Conservation (phyloP, 2,888 invertebrate species). For the Cheilosia vernalis region DNA sequence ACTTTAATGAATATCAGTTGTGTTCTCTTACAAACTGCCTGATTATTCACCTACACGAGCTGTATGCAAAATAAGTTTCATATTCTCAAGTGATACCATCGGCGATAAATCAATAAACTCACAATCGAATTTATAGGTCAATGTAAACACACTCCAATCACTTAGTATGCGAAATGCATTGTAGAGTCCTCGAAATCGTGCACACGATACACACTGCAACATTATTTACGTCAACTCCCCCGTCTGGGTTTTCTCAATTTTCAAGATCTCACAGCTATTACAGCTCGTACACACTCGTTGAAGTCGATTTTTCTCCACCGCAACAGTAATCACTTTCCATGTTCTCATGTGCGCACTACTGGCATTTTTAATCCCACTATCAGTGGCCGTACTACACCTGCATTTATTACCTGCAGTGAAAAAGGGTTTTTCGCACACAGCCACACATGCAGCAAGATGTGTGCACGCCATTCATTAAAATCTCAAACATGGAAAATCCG, state of each 20-base stretch:
- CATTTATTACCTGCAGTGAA: conserved; percentile 19
- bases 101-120: conserved; percentile 24
- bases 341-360: conserved; percentile 45
- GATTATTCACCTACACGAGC: not conserved
- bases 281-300: not conserved
- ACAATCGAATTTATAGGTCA: conserved; percentile 12
- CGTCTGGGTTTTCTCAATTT: conserved; percentile 3
- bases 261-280: conserved; percentile 46
- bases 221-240: conserved; percentile 45
- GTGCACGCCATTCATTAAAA: conserved; percentile 69
- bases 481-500: conserved; percentile 67
- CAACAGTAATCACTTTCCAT: conserved; percentile 57
- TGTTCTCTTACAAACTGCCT: no score
- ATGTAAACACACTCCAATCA: conserved; percentile 43
- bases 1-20: no score
- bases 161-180: conserved; percentile 33
- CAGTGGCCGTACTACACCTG: not conserved
- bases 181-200: conserved; percentile 11
- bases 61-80: not conserved
- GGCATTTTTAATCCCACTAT: conserved; percentile 53
- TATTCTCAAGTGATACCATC: not conserved
- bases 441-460: conserved; percentile 19
- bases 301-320: conserved; percentile 40
- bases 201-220: conserved; percentile 6
- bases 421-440: conserved; percentile 43